Evolutionary conservation across 2,113 vertebrate species (phyloP).

Genomic region (Malurus elegans): DNA sequence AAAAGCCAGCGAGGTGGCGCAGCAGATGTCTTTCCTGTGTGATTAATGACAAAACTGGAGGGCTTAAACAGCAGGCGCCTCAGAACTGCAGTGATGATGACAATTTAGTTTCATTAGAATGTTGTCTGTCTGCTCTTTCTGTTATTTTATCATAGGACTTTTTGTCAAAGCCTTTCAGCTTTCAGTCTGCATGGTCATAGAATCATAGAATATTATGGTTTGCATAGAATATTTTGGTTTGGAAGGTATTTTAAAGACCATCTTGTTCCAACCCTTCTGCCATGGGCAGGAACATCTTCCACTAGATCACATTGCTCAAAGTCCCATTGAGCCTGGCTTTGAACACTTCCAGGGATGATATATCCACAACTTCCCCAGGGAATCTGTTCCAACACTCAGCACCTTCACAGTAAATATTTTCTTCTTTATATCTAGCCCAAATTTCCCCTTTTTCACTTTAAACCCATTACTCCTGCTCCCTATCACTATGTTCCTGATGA

Average conservation of each 20-base stretch:
- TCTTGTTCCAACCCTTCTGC: fast-evolving
- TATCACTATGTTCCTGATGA: not conserved
- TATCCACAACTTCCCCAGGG: not conserved
- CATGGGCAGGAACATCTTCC: not conserved
- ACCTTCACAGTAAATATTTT: not conserved
- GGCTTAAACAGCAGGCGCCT: not conserved
- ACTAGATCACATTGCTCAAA: not conserved
- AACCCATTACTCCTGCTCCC: not conserved
- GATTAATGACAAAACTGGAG: not conserved
- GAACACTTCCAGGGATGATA: not conserved
- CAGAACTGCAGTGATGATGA: not conserved
- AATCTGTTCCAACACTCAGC: not conserved
- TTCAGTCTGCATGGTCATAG: not conserved
- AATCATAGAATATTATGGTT: not conserved
- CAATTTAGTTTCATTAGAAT: not conserved
- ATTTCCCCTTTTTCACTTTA: not conserved
- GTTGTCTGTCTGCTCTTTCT: not conserved
- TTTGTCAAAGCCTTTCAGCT: not conserved
- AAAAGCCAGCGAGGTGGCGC: not conserved
- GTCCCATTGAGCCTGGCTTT: not conserved
- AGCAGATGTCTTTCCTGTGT: not conserved
- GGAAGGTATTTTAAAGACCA: not conserved
- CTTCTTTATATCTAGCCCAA: not conserved
- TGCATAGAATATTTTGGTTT: not conserved
- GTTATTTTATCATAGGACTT: not conserved